Percentiles rank a stretch among this genome's conserved stretches.
Conservation (phyloP, 2,113 vertebrate species). For the Nothocercus nigrocapillus region DNA sequence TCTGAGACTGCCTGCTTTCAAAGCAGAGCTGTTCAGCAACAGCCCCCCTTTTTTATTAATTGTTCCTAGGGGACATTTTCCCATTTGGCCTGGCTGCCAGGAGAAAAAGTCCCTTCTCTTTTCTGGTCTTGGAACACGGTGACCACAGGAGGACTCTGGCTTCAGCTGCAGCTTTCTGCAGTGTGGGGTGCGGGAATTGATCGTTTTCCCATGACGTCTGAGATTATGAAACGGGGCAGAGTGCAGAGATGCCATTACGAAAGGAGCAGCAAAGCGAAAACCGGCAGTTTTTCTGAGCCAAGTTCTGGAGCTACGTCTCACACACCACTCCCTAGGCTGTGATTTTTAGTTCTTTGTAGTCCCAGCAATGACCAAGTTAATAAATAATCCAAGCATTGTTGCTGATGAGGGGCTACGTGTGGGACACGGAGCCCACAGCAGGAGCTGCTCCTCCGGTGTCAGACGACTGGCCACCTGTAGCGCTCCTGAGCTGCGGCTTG, state of each 20-base stretch:
- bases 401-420: neutral
- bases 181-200: neutral
- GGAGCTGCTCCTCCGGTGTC: neutral
- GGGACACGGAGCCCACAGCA: neutral
- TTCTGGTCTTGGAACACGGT: neutral
- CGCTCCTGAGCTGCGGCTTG: neutral
- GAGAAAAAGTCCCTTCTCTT: neutral
- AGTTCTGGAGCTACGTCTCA: neutral
- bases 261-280: neutral
- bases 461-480: fast-evolving
- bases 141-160: neutral
- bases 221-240: neutral
- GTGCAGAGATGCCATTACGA: neutral
- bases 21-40: neutral
- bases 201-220: fast-evolving
- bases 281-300: neutral
- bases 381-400: neutral
- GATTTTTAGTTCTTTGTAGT: neutral
- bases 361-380: neutral
- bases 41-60: neutral
- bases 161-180: neutral
- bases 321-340: neutral
- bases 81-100: neutral
- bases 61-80: neutral
- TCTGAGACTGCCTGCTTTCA: neutral